Evolutionary conservation across 2,888 invertebrate genomes (phyloP).

Genomic region (Anagyrus pseudococci): DNA sequence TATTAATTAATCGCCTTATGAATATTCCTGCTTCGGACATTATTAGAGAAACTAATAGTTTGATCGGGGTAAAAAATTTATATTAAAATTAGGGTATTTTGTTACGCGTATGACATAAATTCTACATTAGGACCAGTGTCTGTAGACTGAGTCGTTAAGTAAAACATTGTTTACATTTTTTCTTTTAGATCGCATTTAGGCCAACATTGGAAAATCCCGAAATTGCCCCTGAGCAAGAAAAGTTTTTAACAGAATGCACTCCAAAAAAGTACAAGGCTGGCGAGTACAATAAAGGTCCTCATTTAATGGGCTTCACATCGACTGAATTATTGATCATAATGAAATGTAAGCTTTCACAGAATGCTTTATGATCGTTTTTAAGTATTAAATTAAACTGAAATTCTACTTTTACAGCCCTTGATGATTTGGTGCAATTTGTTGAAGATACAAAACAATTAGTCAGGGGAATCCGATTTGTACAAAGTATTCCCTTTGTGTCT

Average conservation of each 20-base stretch:
- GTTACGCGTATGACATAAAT: background rate
- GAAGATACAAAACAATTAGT: background rate
- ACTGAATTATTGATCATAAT: conserved; percentile 26
- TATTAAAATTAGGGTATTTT: background rate
- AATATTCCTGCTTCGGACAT: conserved; percentile 36
- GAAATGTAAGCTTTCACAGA: background rate
- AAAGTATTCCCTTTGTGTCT: background rate
- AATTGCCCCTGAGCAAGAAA: conserved; percentile 58
- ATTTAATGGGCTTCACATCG: conserved; percentile 63
- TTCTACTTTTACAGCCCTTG: background rate
- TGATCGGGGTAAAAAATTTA: conserved; percentile 7
- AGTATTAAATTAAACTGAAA: background rate
- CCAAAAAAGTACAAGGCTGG: conserved; percentile 60
- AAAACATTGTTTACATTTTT: background rate
- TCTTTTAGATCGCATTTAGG: conserved; percentile 53
- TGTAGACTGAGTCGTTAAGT: background rate
- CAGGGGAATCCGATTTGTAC: background rate
- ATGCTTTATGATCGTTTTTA: background rate
- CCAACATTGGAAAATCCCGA: conserved; percentile 64
- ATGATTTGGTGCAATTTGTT: background rate
- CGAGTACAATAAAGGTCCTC: conserved; percentile 64
- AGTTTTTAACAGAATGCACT: conserved; percentile 62
- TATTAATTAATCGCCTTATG: conserved; percentile 39
- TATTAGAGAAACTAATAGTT: conserved; percentile 12
- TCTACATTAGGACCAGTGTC: conserved; percentile 2